phyloP scores from a whole-genome alignment of 2,113 vertebrate genomes.

The Onychostoma macrolepis region DNA sequence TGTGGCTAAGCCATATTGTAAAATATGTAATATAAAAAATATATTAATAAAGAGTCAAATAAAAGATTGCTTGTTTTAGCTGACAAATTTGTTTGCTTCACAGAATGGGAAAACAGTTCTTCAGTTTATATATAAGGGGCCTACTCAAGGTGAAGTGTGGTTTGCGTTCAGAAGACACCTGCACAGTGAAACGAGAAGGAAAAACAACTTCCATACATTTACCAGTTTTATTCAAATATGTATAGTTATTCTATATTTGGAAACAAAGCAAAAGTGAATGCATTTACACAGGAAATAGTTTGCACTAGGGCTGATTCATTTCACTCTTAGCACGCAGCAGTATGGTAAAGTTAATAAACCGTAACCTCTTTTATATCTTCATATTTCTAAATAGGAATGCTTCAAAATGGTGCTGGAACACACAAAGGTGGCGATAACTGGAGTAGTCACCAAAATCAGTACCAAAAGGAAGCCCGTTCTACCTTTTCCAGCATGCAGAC shows the following conservation, averaged over 20 bases:
- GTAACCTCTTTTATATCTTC: background rate
- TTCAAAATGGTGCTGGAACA: slow-evolving; percentile 43
- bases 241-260: background rate
- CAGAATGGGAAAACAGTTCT: background rate
- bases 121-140: background rate
- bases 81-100: background rate
- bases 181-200: slow-evolving; percentile 38
- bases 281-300: background rate
- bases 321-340: background rate
- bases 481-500: slow-evolving; percentile 35
- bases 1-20: background rate
- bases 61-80: background rate
- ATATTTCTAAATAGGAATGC: slow-evolving; percentile 41
- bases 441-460: slow-evolving; percentile 4
- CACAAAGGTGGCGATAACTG: slow-evolving; percentile 34
- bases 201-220: background rate
- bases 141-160: background rate
- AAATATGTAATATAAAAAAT: background rate
- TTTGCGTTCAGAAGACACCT: slow-evolving; percentile 39
- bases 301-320: background rate
- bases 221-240: background rate
- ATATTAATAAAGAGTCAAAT: background rate
- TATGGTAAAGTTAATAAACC: background rate
- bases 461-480: slow-evolving; percentile 3
- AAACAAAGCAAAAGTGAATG: background rate